phyloP scores from a whole-genome alignment of 2,797 vertebrate genomes.

The Cyprinella venusta region DNA sequence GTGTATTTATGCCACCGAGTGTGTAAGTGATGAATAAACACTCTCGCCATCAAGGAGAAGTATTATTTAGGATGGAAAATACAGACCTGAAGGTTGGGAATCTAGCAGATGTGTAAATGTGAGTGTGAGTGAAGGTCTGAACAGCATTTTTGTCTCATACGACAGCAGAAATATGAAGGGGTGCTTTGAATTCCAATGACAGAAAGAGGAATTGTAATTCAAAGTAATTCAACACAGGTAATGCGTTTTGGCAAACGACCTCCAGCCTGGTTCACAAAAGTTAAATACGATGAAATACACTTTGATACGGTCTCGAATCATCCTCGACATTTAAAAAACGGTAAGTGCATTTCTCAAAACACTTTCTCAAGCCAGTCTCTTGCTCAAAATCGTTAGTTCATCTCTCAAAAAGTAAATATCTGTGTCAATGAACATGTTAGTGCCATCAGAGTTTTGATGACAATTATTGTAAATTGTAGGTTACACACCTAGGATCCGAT shows the following conservation, averaged over 20 bases:
- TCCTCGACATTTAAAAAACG: too few relatives aligned
- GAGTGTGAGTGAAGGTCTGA: background rate
- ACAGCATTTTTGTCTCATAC: background rate
- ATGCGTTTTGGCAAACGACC: too few relatives aligned
- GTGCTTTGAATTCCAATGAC: background rate
- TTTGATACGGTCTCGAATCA: too few relatives aligned
- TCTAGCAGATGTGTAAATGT: background rate
- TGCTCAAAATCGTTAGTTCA: too few relatives aligned
- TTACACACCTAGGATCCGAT: too few relatives aligned
- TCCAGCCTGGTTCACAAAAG: too few relatives aligned
- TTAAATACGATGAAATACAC: background rate
- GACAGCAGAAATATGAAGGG: background rate
- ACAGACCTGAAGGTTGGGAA: background rate
- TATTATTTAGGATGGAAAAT: background rate
- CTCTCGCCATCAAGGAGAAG: background rate
- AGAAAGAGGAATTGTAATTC: background rate
- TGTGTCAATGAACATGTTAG: too few relatives aligned
- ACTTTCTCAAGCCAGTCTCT: too few relatives aligned
- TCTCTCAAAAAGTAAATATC: too few relatives aligned
- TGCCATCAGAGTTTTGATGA: too few relatives aligned
- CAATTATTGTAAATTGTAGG: too few relatives aligned
- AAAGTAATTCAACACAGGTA: background rate
- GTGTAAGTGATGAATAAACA: slow-evolving; percentile 18
- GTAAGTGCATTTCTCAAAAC: too few relatives aligned
- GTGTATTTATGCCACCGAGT: background rate